phyloP scores from a whole-genome alignment of 2,113 vertebrate species.

The Oreotragus oreotragus region DNA sequence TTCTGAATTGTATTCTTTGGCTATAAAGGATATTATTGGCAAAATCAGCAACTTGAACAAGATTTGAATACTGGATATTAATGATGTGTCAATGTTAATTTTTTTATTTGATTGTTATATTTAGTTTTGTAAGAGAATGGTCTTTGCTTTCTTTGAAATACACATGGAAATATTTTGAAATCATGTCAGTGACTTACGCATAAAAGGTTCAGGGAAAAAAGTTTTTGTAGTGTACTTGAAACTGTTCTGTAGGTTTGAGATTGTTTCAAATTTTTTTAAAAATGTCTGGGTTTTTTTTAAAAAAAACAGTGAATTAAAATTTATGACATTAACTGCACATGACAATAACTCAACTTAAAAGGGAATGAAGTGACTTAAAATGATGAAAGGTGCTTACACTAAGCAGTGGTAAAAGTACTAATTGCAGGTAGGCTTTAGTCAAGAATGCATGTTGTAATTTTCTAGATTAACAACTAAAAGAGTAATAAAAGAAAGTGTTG shows the following conservation, averaged over 20 bases:
- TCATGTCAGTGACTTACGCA: neutral
- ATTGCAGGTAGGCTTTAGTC: neutral
- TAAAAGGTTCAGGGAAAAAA: neutral
- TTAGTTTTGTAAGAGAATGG: neutral
- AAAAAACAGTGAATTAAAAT: neutral
- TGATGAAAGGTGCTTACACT: neutral
- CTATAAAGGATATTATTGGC: neutral
- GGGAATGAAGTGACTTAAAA: neutral
- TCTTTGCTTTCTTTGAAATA: conserved; percentile 4
- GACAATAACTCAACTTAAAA: neutral
- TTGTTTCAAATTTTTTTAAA: neutral
- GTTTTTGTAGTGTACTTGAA: neutral
- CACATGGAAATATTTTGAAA: conserved; percentile 1
- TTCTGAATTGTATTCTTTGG: neutral
- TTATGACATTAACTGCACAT: neutral
- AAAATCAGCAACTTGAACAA: neutral
- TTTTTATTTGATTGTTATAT: neutral
- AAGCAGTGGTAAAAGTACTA: neutral
- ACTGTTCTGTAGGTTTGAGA: neutral
- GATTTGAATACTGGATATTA: neutral
- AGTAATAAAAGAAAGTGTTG: neutral
- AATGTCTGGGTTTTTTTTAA: neutral
- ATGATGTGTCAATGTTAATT: neutral
- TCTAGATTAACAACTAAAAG: neutral
- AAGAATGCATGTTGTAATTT: neutral